Percentiles rank a stretch among this genome's conserved stretches.
phyloP scores from a whole-genome alignment of 1,140 invertebrate genomes.

The Eueides isabella region DNA sequence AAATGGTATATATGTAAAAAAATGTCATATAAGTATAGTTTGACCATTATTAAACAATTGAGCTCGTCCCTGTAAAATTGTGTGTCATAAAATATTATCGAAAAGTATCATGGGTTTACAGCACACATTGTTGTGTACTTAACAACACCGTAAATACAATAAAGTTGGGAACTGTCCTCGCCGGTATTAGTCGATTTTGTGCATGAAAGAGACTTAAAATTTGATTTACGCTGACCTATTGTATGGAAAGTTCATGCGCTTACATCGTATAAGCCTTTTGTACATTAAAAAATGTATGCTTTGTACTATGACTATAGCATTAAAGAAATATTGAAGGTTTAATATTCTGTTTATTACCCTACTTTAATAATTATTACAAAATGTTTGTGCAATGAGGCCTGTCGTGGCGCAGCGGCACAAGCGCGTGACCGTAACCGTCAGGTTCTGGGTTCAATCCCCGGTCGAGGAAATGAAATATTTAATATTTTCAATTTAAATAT shows the following conservation, averaged over 20 bases:
- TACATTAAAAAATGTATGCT: background rate
- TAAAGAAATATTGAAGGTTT: background rate
- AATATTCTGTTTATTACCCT: too few relatives aligned
- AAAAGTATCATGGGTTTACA: background rate
- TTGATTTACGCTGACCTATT: slow-evolving; percentile 5
- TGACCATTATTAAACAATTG: background rate
- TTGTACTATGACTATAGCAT: background rate
- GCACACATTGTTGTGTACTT: background rate
- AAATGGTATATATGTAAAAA: background rate
- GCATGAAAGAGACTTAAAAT: background rate
- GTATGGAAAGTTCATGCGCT: background rate
- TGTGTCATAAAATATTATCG: background rate
- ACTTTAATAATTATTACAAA: too few relatives aligned
- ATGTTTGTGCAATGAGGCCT: too few relatives aligned
- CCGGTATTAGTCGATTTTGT: background rate
- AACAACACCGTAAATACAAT: background rate
- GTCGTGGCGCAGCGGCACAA: too few relatives aligned
- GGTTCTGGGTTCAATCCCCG: too few relatives aligned
- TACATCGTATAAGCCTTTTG: background rate
- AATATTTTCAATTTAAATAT: too few relatives aligned
- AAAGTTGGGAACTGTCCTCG: background rate
- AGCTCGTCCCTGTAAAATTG: background rate
- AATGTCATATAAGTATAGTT: background rate
- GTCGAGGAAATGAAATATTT: too few relatives aligned
- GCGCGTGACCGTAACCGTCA: too few relatives aligned